Evolutionary conservation across 1,140 invertebrate species (phyloP).

Genomic region (Arctopsyche grandis): DNA sequence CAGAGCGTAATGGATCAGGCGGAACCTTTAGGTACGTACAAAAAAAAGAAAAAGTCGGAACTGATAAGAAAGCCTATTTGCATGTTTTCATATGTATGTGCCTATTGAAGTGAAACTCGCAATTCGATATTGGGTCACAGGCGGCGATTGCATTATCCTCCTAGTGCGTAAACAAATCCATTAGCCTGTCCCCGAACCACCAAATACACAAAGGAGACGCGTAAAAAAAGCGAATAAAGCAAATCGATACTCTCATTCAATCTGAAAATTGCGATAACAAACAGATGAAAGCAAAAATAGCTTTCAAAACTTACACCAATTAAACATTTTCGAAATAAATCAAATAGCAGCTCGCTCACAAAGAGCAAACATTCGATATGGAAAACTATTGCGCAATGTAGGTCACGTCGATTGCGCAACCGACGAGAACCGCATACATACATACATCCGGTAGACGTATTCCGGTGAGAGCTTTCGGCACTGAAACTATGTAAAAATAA

Average conservation of each 20-base stretch:
- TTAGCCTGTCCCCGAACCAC: slow-evolving; percentile 24
- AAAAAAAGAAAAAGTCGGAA: not conserved
- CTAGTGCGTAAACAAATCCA: slow-evolving; percentile 38
- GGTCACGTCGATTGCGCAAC: slow-evolving; percentile 13
- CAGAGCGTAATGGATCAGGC: not conserved
- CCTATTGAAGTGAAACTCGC: not conserved
- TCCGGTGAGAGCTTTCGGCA: slow-evolving; percentile 15
- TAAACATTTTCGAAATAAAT: too few relatives aligned
- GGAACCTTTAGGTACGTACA: not conserved
- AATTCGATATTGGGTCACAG: slow-evolving; percentile 37
- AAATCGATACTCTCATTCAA: slow-evolving; percentile 25
- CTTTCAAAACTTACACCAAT: too few relatives aligned
- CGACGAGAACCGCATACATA: not conserved
- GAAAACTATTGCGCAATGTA: not conserved
- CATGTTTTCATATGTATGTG: slow-evolving; percentile 14
- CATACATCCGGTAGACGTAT: not conserved
- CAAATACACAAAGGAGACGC: not conserved
- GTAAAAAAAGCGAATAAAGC: slow-evolving; percentile 2
- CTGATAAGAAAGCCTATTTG: slow-evolving; percentile 11
- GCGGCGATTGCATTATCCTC: slow-evolving; percentile 29
- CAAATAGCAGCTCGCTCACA: not conserved
- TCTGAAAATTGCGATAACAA: not conserved
- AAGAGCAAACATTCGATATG: not conserved
- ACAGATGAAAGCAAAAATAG: not conserved
- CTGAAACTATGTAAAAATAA: not conserved